phyloP scores from a whole-genome alignment of 2,888 invertebrate species.

The Trichopria drosophilae region DNA sequence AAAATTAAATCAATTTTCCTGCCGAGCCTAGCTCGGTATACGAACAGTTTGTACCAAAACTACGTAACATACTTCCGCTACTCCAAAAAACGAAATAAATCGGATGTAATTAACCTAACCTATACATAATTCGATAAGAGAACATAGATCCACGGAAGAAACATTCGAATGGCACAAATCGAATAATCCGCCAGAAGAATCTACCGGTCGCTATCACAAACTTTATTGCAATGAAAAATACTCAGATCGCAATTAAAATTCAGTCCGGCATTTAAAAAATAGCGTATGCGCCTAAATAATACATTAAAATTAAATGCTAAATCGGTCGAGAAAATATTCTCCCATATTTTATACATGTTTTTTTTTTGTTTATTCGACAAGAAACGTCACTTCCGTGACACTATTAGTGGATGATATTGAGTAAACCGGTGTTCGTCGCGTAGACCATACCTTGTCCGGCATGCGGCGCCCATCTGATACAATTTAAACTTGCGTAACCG shows the following conservation, averaged over 20 bases:
- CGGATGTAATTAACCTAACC: too few relatives aligned
- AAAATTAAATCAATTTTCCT: too few relatives aligned
- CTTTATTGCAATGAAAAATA: constrained; percentile 35
- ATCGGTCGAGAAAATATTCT: constrained; percentile 38
- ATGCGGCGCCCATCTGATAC: constrained; percentile 80
- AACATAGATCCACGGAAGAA: too few relatives aligned
- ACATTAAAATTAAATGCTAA: too few relatives aligned
- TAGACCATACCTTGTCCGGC: constrained; percentile 84
- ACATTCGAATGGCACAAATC: too few relatives aligned
- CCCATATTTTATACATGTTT: constrained; percentile 31
- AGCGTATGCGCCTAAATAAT: constrained; percentile 37
- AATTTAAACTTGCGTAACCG: constrained; percentile 76
- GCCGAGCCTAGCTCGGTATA: too few relatives aligned
- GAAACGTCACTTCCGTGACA: constrained; percentile 27
- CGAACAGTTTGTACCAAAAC: too few relatives aligned
- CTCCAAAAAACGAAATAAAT: too few relatives aligned
- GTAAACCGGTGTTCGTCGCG: constrained; percentile 82
- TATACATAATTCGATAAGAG: too few relatives aligned
- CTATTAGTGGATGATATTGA: constrained; percentile 61
- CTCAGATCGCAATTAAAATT: constrained; percentile 40
- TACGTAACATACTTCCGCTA: too few relatives aligned
- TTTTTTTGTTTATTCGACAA: constrained; percentile 26
- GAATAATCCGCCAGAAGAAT: too few relatives aligned
- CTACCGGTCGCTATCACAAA: constrained; percentile 30
- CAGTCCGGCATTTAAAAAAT: constrained; percentile 39